Evolutionary conservation across 2,888 invertebrate species (phyloP).

Genomic region (Clostera curtula): DNA sequence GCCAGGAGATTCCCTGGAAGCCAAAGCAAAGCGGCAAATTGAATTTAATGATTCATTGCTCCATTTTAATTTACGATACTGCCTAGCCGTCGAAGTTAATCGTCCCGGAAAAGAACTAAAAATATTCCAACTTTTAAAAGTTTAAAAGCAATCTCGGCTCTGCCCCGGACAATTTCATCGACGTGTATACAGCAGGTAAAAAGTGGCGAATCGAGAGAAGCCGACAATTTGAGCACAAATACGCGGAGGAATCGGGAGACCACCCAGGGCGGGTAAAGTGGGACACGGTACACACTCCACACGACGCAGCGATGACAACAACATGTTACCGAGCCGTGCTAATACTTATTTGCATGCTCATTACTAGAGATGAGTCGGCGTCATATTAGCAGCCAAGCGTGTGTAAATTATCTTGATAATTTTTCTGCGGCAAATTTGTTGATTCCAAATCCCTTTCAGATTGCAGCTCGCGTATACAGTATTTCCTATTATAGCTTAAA

Average conservation of each 20-base stretch:
- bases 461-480: too few species aligned
- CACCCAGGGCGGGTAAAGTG: slow-evolving; percentile 32
- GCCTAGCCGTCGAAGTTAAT: slow-evolving; percentile 22
- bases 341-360: slow-evolving; percentile 10
- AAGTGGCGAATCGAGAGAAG: slow-evolving; percentile 33
- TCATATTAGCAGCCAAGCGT: slow-evolving; percentile 1
- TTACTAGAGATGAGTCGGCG: slow-evolving; percentile 1
- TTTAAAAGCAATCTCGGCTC: slow-evolving; percentile 26
- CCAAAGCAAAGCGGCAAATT: slow-evolving; percentile 15
- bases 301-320: slow-evolving; percentile 18
- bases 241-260: slow-evolving; percentile 22
- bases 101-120: slow-evolving; percentile 24
- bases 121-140: slow-evolving; percentile 26
- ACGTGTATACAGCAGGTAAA: slow-evolving; percentile 27
- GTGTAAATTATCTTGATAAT: background rate
- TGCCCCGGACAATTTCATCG: slow-evolving; percentile 21
- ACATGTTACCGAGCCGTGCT: slow-evolving; percentile 6
- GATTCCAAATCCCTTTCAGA: too few species aligned
- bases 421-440: background rate
- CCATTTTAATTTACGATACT: slow-evolving; percentile 31
- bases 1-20: slow-evolving; percentile 9
- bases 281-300: slow-evolving; percentile 17
- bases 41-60: slow-evolving; percentile 27
- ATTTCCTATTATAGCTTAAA: too few species aligned
- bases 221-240: too few species aligned